Base-by-base conservation (phyloP, 2,888 invertebrate species). In the Meloe dianella region DNA sequence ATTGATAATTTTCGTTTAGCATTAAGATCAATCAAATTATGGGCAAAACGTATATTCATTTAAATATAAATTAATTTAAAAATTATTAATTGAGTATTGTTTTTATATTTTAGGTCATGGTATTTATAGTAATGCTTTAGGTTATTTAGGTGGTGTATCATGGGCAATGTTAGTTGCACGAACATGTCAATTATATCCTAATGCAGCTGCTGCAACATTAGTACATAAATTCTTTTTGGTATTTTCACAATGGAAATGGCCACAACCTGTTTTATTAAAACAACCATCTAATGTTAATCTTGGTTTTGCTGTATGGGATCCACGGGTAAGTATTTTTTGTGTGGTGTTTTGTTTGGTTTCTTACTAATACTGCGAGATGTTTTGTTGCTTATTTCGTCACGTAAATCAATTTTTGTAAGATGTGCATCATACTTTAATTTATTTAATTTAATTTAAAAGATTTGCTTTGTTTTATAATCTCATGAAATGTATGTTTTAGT, bases 101-200 rank as follows among this genome's bases (percentile, higher is more conserved):
- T 41, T 41, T 1, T 41, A 5, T 41, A 1, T 83, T 82, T 41
- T 82, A 95, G 96, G 90, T 77, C 95, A 94, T 84, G 97, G 98
- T 63, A 96, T 99, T 75, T 99, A 99, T 86, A 98, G 98, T 60
- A 99, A 99, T 87, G 95, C 94, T 0, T 87, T 99, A 75, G 99
- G 99, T 56, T 99, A 97, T 84, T 89, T 99, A 61, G 98, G 98
- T 61, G 99, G 99, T 69, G 98, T 99, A 10, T 97, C 98, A 0
- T 99, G 99, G 99, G 99, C 99, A 1, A 99, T 99, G 96, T 85
- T 99, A 64, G 98, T 98, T 0, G 99, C 99, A 0, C 88, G 98
- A 71, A 97, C 97, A 0, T 99, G 98, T 83, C 99, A 99, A 83
- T 86, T 99, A 41, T 99, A 99, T 86, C 99, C 99, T 4, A 97